Base-by-base conservation (phyloP, 1,140 invertebrate genomes). In the Bombus soroeensis region DNA sequence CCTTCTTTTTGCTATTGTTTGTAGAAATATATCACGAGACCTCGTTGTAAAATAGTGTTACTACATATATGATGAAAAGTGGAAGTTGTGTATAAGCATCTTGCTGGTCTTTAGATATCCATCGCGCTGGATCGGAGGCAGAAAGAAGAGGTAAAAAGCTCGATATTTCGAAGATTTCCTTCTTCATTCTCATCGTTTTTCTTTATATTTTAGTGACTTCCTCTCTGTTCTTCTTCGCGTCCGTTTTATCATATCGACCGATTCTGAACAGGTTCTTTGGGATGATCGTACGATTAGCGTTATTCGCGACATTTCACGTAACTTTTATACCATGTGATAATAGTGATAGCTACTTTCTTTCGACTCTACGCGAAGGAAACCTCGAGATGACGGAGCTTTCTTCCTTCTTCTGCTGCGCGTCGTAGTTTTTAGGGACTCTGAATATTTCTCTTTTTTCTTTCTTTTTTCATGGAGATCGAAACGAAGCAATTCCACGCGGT, bases 91-190 rank as follows among this genome's bases (percentile, higher is more conserved):
- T 41, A 39, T 32, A 59, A 59, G 37, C 82, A 84, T 39, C 57
- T 57, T 41, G 82, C 64, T 70, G 82, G 64, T 84, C 78, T 78
- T 84, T 79, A 59, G 64, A 84, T n/a, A n/a, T 68, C 32, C n/a
- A 79, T 82, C 59, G 34, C 37, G 62, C 47, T 34, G 47, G 43
- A 73, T 83, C 59, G 72, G 43, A 70, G 43, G 57, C 64, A 71
- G 75, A 84, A 84, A 59, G 12, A 71, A 84, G 75, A 59, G 64
- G 82, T 37, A 39, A 39, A 37, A 39, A 72, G 53, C 70, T 39
- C 68, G 81, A 43, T 73, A 13, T 82, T 43, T 82, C 72, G 62
- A 83, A 39, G n/a, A 53, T 68, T 18, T 59, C 34, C 59, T 39
- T 25, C 3, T 41, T 43, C 6, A n/a, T 28, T n/a, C 28, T 25